Evolutionary conservation across 2,888 invertebrate species (phyloP).

Genomic region (Pandemis cinnamomeana): DNA sequence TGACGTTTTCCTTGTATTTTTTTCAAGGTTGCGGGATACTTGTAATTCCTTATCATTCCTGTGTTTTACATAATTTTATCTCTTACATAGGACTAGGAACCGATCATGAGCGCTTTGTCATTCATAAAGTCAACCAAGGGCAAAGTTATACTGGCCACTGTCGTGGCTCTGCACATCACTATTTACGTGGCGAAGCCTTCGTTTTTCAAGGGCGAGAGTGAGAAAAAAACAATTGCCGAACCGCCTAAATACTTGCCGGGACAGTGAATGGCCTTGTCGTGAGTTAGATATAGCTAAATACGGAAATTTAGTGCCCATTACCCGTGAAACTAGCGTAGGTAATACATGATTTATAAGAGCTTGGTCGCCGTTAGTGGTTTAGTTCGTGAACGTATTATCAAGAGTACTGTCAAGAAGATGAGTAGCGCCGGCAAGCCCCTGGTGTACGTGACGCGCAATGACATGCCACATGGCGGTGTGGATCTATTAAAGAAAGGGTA

Average conservation of each 20-base stretch:
- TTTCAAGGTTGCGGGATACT: constrained; percentile 27
- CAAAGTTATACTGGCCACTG: constrained; percentile 73
- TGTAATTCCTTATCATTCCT: constrained; percentile 23
- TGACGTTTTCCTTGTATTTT: constrained; percentile 28
- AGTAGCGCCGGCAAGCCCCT: constrained; percentile 71
- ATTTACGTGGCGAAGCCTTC: constrained; percentile 77
- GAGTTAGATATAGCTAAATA: constrained; percentile 46
- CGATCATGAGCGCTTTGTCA: constrained; percentile 67
- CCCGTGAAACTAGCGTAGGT: constrained; percentile 37
- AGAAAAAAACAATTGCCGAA: constrained; percentile 51
- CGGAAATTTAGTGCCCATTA: constrained; percentile 50
- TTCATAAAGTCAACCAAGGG: constrained; percentile 75
- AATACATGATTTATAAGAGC: constrained; percentile 69
- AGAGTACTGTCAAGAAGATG: constrained; percentile 62
- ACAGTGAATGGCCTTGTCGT: constrained; percentile 61
- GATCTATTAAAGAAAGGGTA: constrained; percentile 85
- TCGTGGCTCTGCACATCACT: constrained; percentile 69
- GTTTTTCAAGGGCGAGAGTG: constrained; percentile 68
- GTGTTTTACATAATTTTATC: constrained; percentile 30
- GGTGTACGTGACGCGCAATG: constrained; percentile 86
- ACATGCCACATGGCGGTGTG: constrained; percentile 86
- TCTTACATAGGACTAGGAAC: constrained; percentile 14
- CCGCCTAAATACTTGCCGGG: constrained; percentile 76
- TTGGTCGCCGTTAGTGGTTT: constrained; percentile 50
- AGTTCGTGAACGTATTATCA: constrained; percentile 49